Percentiles rank a stretch among this genome's conserved stretches.
phyloP scores from a whole-genome alignment of 2,888 invertebrate species.

The Altica lythri region DNA sequence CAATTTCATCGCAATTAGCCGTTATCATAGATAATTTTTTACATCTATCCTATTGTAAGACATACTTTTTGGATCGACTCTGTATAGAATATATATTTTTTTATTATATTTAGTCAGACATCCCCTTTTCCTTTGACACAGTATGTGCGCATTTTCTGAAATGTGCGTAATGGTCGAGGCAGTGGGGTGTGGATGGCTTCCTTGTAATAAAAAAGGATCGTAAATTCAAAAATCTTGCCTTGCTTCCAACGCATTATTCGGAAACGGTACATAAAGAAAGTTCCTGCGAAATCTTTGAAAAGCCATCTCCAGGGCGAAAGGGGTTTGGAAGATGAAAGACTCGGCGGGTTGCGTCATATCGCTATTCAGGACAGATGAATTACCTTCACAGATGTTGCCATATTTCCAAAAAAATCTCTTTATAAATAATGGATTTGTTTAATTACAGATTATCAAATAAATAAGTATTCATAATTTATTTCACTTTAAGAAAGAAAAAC shows the following conservation, averaged over 20 bases:
- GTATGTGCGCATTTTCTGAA: neutral
- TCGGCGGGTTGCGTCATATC: neutral
- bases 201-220: constrained; percentile 28
- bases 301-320: neutral
- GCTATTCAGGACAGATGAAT: neutral
- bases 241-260: constrained; percentile 14
- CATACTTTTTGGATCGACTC: too few relatives aligned
- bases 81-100: too few relatives aligned
- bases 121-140: neutral
- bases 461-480: too few relatives aligned
- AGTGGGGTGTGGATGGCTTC: constrained; percentile 22
- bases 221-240: constrained; percentile 27
- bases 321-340: neutral
- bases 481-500: too few relatives aligned
- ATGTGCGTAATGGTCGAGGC: neutral
- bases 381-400: neutral
- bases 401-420: too few relatives aligned
- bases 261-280: constrained; percentile 11
- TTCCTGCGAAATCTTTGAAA: neutral
- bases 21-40: too few relatives aligned
- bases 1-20: too few relatives aligned
- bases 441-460: too few relatives aligned
- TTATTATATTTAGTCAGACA: too few relatives aligned
- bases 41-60: too few relatives aligned
- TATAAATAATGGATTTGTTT: too few relatives aligned